phyloP scores from a whole-genome alignment of 2,888 invertebrate species.

The Mesopsocus fuscifrons region DNA sequence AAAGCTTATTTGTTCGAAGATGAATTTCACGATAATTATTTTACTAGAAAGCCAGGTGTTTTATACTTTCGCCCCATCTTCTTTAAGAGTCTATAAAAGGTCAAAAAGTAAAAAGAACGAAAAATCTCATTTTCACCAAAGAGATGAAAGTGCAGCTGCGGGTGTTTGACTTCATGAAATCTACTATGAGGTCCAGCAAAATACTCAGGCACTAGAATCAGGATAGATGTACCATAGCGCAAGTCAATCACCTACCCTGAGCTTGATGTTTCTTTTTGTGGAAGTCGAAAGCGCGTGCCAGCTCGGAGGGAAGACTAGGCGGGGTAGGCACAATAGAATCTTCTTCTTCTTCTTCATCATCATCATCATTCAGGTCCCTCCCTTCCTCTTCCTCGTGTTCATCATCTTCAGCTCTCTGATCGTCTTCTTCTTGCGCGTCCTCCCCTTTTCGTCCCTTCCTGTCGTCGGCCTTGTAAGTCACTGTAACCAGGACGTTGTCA shows the following conservation, averaged over 20 bases:
- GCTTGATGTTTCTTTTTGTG: neutral
- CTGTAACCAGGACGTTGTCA: slow-evolving; percentile 6
- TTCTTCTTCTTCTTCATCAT: neutral
- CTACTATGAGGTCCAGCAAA: too few species aligned
- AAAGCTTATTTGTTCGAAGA: too few species aligned
- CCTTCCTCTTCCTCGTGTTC: neutral
- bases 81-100: too few species aligned
- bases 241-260: neutral
- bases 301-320: slow-evolving; percentile 1
- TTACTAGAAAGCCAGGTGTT: too few species aligned
- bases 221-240: too few species aligned
- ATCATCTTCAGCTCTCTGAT: neutral
- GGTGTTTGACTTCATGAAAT: too few species aligned
- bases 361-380: neutral
- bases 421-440: neutral
- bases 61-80: too few species aligned
- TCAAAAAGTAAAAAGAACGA: too few species aligned
- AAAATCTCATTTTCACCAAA: too few species aligned
- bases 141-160: too few species aligned
- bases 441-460: neutral
- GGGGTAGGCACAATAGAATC: slow-evolving; percentile 1
- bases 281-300: slow-evolving; percentile 1
- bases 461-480: slow-evolving; percentile 5
- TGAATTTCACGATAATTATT: too few species aligned
- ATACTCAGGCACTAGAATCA: too few species aligned